Evolutionary conservation across 2,113 vertebrate genomes (phyloP).

Genomic region (Brachyhypopomus gauderio): DNA sequence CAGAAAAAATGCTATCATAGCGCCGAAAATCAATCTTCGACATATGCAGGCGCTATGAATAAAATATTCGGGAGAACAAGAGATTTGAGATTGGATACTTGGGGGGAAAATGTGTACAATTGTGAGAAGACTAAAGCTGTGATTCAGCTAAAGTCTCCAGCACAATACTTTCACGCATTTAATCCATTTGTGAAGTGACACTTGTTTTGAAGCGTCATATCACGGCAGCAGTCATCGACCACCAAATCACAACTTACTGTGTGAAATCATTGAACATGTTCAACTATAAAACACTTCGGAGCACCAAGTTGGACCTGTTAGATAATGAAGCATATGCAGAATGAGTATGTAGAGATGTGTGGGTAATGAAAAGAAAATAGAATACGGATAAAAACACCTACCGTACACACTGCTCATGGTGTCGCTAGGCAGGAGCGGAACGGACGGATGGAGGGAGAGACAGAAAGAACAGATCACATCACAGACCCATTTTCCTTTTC

Average conservation of each 20-base stretch:
- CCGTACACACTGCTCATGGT: conserved; percentile 50
- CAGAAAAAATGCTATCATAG: conserved; percentile 40
- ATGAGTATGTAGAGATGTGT: not conserved
- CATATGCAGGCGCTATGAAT: conserved; percentile 42
- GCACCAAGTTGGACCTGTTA: no score
- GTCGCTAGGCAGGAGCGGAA: conserved; percentile 28
- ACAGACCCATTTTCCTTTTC: not conserved
- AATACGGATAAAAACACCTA: conserved; percentile 15
- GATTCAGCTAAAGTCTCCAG: not conserved
- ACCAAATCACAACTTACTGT: no score
- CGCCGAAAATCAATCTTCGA: conserved; percentile 39
- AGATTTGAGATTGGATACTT: conserved; percentile 28
- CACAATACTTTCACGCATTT: not conserved
- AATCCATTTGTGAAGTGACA: no score
- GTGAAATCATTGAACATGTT: no score
- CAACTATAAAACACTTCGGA: no score
- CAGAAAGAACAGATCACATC: conserved; percentile 13
- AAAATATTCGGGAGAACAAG: conserved; percentile 44
- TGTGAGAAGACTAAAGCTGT: not conserved
- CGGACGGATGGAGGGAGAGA: not conserved
- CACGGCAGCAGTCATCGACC: no score
- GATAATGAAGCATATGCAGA: no score
- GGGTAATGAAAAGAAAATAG: not conserved
- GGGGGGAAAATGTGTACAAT: not conserved
- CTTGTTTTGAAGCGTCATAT: no score